Percentiles rank a stretch among this genome's conserved stretches.
Evolutionary conservation across 2,797 vertebrate species (phyloP).

Genomic region (Bucorvus abyssinicus): DNA sequence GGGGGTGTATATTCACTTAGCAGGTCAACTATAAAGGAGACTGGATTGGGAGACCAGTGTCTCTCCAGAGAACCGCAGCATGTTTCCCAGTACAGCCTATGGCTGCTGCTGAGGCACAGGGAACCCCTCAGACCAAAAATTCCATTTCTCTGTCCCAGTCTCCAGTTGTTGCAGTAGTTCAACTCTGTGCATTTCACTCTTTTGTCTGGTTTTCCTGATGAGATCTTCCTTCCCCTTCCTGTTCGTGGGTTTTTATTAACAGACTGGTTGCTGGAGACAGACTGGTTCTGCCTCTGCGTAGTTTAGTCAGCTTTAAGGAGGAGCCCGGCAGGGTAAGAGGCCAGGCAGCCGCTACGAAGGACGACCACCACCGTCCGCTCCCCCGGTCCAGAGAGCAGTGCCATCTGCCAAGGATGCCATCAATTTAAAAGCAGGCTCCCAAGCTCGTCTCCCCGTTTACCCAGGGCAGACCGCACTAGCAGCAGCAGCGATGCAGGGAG

Average conservation of each 20-base stretch:
- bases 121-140: not conserved
- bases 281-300: not conserved
- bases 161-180: not conserved
- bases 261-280: not conserved
- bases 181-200: not conserved
- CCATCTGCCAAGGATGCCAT: not conserved
- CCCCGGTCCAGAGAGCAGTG: not conserved
- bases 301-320: not conserved
- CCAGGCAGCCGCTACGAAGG: not conserved
- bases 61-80: not conserved
- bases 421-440: not conserved
- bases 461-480: not conserved
- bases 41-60: not conserved
- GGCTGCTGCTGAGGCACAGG: not conserved
- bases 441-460: not conserved
- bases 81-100: not conserved
- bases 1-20: not conserved
- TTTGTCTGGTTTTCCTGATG: not conserved
- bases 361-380: not conserved
- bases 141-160: not conserved
- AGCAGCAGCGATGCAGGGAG: not conserved
- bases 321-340: not conserved
- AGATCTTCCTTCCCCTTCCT: not conserved
- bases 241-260: not conserved
- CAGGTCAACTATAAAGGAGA: not conserved